Evolutionary conservation across 53 echinoderm and acorn worm genomes (phyloP).

Genomic region (Arbacia lixula): DNA sequence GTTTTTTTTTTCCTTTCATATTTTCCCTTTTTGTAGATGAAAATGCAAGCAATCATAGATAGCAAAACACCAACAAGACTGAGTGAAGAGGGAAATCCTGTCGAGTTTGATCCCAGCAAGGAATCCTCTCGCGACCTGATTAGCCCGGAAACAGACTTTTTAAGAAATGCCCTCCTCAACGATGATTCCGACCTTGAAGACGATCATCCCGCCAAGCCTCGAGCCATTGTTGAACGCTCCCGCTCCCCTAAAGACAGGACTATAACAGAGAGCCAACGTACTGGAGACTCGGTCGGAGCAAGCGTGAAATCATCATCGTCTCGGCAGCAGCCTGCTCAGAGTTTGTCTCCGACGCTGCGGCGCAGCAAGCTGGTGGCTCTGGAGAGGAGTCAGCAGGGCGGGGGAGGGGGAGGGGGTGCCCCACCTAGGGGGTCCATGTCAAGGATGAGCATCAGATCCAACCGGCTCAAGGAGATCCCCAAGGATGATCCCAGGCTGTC

Average conservation of each 20-base stretch:
- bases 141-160: conserved; percentile 45
- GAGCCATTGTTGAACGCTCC: conserved; percentile 12
- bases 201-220: neutral
- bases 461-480: conserved; percentile 88
- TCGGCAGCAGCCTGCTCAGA: conserved; percentile 46
- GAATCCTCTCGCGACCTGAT: conserved; percentile 38
- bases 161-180: conserved; percentile 35
- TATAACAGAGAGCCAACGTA: neutral
- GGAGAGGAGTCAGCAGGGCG: conserved; percentile 14
- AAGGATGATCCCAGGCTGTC: conserved; percentile 89
- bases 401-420: neutral
- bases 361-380: conserved; percentile 58
- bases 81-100: neutral
- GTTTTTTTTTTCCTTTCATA: too few relatives aligned
- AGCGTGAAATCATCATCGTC: neutral
- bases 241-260: conserved; percentile 33
- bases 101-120: conserved; percentile 14
- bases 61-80: conserved; percentile 27
- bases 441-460: conserved; percentile 85
- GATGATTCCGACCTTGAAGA: conserved; percentile 42
- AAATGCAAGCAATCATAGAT: conserved; percentile 55
- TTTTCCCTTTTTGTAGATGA: conserved; percentile 45
- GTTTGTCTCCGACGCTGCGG: conserved; percentile 61
- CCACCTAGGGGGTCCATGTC: conserved; percentile 64
- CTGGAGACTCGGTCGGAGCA: neutral